Conservation (phyloP, 35 echinoderm and acorn worm species). For the Ophiothrix spiculata region DNA sequence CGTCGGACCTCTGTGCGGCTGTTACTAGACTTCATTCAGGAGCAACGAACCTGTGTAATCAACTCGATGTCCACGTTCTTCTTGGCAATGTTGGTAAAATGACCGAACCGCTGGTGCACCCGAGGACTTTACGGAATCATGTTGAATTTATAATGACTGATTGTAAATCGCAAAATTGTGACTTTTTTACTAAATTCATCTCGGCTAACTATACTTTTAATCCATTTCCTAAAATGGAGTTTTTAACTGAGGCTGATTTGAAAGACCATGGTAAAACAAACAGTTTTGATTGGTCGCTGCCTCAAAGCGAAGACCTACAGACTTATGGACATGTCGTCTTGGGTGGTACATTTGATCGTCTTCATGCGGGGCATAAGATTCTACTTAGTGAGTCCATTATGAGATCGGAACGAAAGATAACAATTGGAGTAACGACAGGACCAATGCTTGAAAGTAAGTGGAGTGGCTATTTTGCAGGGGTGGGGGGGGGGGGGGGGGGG, state of each 20-base stretch:
- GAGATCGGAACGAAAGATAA: slow-evolving; percentile 70
- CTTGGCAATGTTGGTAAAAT: slow-evolving; percentile 53
- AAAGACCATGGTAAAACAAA: background rate
- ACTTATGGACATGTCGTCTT: slow-evolving; percentile 78
- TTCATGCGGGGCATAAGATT: slow-evolving; percentile 92
- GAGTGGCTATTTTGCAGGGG: too few relatives aligned
- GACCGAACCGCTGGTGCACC: background rate
- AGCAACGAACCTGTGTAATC: slow-evolving; percentile 31
- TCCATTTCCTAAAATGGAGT: slow-evolving; percentile 18
- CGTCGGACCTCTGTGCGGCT: slow-evolving; percentile 21
- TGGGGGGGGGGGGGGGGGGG: too few relatives aligned
- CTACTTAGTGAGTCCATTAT: slow-evolving; percentile 75
- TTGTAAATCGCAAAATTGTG: background rate
- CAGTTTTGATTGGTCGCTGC: background rate
- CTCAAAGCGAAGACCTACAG: background rate
- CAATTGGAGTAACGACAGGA: slow-evolving; percentile 79
- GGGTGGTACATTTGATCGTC: slow-evolving; percentile 89
- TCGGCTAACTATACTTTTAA: slow-evolving; percentile 3
- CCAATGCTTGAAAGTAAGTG: slow-evolving; percentile 83
- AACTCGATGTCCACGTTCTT: slow-evolving; percentile 64
- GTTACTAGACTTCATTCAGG: slow-evolving; percentile 67
- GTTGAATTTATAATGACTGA: slow-evolving; percentile 29
- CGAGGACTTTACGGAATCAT: background rate
- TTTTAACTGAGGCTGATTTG: slow-evolving; percentile 8
- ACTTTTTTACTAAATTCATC: background rate